These are phyloP conservation scores for Eulithis prunata DNA, from an alignment of 2,888 invertebrate genomes.

Conservation along the genomic window DNA sequence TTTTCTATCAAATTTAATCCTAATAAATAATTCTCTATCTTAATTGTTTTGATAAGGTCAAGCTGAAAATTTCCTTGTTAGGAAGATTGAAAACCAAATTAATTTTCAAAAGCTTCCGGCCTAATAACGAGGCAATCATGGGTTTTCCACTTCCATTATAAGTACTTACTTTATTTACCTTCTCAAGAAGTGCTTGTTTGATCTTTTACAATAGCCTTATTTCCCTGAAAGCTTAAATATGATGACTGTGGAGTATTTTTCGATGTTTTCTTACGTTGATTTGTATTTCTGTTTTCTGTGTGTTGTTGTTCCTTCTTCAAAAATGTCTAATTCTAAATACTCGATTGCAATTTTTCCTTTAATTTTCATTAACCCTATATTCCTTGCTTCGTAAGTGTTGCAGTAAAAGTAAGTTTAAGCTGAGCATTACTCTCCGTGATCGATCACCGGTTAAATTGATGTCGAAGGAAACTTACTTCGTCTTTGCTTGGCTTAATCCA, in stretches of 20 bases:
- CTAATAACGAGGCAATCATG: conserved; percentile 8
- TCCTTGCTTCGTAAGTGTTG: conserved; percentile 11
- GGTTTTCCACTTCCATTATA: conserved; percentile 7
- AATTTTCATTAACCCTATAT: conserved; percentile 5
- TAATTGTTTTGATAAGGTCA: conserved; percentile 12
- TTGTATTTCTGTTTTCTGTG: too few species aligned
- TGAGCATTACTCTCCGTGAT: conserved; percentile 54
- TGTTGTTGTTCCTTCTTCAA: too few species aligned
- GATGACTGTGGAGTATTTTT: too few species aligned
- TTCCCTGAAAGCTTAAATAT: too few species aligned
- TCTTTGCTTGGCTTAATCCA: conserved; percentile 48
- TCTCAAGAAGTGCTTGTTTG: background rate
- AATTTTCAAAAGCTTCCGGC: conserved; percentile 15
- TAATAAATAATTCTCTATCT: conserved; percentile 7
- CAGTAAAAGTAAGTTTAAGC: conserved; percentile 42
- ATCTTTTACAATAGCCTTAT: background rate
- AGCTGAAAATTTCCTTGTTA: conserved; percentile 13
- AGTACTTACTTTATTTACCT: conserved; percentile 1
- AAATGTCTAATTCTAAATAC: background rate
- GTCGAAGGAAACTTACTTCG: conserved; percentile 57
- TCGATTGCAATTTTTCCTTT: background rate
- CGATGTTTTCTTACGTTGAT: too few species aligned
- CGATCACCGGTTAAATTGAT: conserved; percentile 54
- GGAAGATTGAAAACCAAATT: conserved; percentile 13
- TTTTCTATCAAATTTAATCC: background rate